Evolutionary conservation across 2,113 vertebrate species (phyloP).

Genomic region (Microcebus murinus): DNA sequence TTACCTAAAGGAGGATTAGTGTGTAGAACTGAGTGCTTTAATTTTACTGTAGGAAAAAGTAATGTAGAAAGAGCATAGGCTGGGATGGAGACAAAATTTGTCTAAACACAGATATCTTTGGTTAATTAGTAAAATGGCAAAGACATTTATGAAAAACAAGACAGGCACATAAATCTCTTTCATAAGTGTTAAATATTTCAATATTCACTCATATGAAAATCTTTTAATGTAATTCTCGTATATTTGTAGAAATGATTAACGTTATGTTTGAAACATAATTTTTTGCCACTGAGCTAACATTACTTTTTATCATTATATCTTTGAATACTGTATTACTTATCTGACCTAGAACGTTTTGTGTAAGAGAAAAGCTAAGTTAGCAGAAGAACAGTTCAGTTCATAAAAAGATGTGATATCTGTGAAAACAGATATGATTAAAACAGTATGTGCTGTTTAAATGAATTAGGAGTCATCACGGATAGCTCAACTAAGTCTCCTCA

Average conservation of each 20-base stretch:
- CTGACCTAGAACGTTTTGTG: constrained; percentile 60
- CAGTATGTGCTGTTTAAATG: constrained; percentile 65
- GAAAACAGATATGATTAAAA: constrained; percentile 72
- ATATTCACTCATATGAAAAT: constrained; percentile 64
- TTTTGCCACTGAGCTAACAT: constrained; percentile 59
- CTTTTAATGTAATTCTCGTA: constrained; percentile 57
- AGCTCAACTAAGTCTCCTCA: constrained; percentile 28
- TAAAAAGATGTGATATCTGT: constrained; percentile 64
- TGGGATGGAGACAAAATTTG: constrained; percentile 56
- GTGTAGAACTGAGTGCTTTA: neutral
- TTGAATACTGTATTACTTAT: constrained; percentile 55
- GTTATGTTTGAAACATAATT: constrained; percentile 33
- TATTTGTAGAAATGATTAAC: constrained; percentile 72
- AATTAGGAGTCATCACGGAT: constrained; percentile 59
- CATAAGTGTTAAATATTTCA: constrained; percentile 68
- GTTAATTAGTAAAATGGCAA: constrained; percentile 73
- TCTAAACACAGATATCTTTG: constrained; percentile 67
- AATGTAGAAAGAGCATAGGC: constrained; percentile 43
- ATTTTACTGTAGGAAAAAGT: constrained; percentile 48
- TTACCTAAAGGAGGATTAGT: constrained; percentile 46
- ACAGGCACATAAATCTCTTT: constrained; percentile 50
- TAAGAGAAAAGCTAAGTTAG: constrained; percentile 61
- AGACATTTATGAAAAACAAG: constrained; percentile 70
- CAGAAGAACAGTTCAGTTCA: constrained; percentile 54
- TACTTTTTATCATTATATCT: constrained; percentile 52